phyloP scores from a whole-genome alignment of 2,888 invertebrate species.

The Netelia inedita region DNA sequence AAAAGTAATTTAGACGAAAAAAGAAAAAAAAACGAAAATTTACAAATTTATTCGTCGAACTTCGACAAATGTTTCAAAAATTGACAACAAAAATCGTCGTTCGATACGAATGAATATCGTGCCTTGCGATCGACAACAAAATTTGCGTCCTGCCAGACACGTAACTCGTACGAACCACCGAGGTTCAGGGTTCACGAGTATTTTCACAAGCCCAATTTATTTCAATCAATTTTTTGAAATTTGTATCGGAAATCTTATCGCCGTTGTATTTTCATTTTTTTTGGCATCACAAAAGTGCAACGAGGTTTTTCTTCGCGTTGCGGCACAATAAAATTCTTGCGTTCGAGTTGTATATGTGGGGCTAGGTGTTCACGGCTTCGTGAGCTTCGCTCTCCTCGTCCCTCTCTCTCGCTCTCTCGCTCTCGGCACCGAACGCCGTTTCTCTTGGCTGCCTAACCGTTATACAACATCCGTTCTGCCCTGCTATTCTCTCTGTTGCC shows the following conservation, averaged over 20 bases:
- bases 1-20: no score
- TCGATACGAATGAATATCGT: no score
- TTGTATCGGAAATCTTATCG: neutral
- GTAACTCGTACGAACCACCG: no score
- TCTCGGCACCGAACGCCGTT: neutral
- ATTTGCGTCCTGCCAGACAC: no score
- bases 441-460: slow-evolving; percentile 84
- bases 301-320: neutral
- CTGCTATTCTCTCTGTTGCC: slow-evolving; percentile 79
- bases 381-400: neutral
- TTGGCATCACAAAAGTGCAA: neutral
- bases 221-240: neutral
- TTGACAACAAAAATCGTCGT: no score
- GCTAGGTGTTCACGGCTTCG: neutral
- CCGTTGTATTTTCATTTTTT: neutral
- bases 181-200: no score
- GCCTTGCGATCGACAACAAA: no score
- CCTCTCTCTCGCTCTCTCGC: neutral
- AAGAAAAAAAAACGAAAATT: no score
- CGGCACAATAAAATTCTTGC: neutral
- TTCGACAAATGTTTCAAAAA: no score
- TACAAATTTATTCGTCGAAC: no score
- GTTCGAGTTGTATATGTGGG: neutral
- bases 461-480: slow-evolving; percentile 85
- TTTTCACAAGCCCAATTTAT: no score